Conservation (phyloP, 2,888 invertebrate genomes). For the Amphimallon solstitiale region DNA sequence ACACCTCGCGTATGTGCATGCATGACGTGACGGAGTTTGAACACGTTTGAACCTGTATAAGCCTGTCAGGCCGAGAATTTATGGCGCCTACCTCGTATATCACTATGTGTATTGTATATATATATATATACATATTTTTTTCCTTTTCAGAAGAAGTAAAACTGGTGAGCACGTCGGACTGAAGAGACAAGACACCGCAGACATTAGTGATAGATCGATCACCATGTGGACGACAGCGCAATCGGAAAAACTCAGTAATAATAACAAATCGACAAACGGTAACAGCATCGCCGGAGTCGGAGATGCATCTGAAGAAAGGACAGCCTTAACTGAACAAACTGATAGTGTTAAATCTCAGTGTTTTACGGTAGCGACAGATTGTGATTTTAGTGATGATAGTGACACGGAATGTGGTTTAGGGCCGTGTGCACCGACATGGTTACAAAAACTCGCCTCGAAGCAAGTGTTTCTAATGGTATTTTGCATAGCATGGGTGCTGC, state of each 20-base stretch:
- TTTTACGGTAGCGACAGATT: conserved; percentile 49
- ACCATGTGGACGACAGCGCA: conserved; percentile 40
- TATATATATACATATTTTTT: neutral
- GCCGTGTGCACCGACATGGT: conserved; percentile 78
- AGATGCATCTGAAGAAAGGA: conserved; percentile 58
- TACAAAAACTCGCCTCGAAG: conserved; percentile 84
- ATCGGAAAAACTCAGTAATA: conserved; percentile 55
- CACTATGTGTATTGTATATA: too few species aligned
- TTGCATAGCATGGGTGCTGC: conserved; percentile 85
- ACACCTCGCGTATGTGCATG: too few species aligned
- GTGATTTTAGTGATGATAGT: conserved; percentile 60
- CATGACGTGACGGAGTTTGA: too few species aligned
- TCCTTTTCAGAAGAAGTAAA: conserved; percentile 24
- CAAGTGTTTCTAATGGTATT: conserved; percentile 90
- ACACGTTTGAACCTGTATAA: too few species aligned
- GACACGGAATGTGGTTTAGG: conserved; percentile 82
- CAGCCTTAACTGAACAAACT: conserved; percentile 55
- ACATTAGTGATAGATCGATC: conserved; percentile 5
- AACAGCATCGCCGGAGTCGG: conserved; percentile 46
- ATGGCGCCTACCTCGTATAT: too few species aligned
- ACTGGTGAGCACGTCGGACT: neutral
- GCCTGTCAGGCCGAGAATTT: too few species aligned
- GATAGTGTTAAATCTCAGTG: conserved; percentile 54
- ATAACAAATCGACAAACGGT: conserved; percentile 57
- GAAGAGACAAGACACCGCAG: conserved; percentile 4